A percentile compares a stretch with the other conserved stretches of the same genome.
Evolutionary conservation across 2,888 invertebrate species (phyloP).

Genomic region (Microchrysa polita): DNA sequence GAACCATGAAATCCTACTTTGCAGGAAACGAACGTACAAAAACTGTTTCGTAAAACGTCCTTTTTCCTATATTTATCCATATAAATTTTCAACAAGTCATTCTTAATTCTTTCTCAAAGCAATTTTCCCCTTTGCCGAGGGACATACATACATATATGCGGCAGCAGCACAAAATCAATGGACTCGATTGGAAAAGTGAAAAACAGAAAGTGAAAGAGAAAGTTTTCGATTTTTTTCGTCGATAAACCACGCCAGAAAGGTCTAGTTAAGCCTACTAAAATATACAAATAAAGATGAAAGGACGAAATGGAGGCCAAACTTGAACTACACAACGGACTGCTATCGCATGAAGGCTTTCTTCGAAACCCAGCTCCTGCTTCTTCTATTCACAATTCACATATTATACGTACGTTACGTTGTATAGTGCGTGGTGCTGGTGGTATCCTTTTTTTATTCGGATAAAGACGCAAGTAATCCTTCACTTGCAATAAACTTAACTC

Average conservation of each 20-base stretch:
- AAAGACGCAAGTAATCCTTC: slow-evolving; percentile 36
- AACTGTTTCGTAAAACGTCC: neutral
- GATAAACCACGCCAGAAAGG: too few relatives aligned
- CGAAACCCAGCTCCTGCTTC: too few relatives aligned
- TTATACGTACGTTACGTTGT: neutral
- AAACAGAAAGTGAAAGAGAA: neutral
- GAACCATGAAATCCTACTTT: slow-evolving; percentile 6
- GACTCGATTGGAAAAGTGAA: too few relatives aligned
- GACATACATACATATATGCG: too few relatives aligned
- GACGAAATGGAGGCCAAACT: neutral
- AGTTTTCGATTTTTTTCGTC: neutral
- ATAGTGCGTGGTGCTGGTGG: too few relatives aligned
- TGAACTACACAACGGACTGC: neutral
- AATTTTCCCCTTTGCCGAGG: neutral
- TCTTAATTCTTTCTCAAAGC: slow-evolving; percentile 18
- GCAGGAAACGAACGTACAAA: too few relatives aligned
- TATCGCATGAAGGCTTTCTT: too few relatives aligned
- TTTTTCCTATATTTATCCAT: neutral
- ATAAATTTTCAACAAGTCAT: slow-evolving; percentile 37
- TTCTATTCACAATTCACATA: too few relatives aligned
- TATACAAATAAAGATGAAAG: too few relatives aligned
- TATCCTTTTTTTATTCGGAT: neutral
- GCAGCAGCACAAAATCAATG: too few relatives aligned
- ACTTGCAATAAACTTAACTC: slow-evolving; percentile 41
- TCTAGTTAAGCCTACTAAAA: too few relatives aligned